Conservation (phyloP, 2,888 invertebrate genomes). For the Lycaena phlaeas region DNA sequence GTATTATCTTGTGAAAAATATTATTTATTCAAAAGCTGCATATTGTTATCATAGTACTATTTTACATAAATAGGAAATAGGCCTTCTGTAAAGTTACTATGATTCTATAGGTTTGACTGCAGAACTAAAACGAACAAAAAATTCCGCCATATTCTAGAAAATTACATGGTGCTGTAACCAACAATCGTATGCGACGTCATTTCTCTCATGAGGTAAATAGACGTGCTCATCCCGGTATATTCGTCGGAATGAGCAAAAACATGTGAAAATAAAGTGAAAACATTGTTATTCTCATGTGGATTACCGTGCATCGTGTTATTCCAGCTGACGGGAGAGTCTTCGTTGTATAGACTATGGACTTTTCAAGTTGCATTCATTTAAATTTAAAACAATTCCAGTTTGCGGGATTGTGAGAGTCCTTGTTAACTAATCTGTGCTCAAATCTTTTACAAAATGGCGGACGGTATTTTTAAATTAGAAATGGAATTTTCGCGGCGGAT, state of each 20-base stretch:
- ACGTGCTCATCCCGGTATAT: slow-evolving; percentile 35
- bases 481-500: too few species aligned
- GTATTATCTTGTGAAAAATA: too few species aligned
- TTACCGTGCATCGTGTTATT: slow-evolving; percentile 48
- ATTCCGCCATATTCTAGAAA: too few species aligned
- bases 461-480: not conserved
- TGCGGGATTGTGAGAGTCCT: not conserved
- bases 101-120: too few species aligned
- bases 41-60: too few species aligned
- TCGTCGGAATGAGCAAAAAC: slow-evolving; percentile 55
- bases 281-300: slow-evolving; percentile 58
- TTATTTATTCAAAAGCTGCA: too few species aligned
- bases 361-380: slow-evolving; percentile 31
- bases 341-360: slow-evolving; percentile 40
- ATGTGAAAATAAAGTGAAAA: slow-evolving; percentile 62
- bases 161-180: too few species aligned
- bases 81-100: too few species aligned
- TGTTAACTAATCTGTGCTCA: slow-evolving; percentile 1
- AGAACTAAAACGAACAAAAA: too few species aligned
- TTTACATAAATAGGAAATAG: too few species aligned
- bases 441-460: not conserved
- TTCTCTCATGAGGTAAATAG: not conserved
- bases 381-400: slow-evolving; percentile 28
- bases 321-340: slow-evolving; percentile 33
- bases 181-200: not conserved